phyloP scores from a whole-genome alignment of 2,888 invertebrate genomes.

The Psococerastis gibbosa region DNA sequence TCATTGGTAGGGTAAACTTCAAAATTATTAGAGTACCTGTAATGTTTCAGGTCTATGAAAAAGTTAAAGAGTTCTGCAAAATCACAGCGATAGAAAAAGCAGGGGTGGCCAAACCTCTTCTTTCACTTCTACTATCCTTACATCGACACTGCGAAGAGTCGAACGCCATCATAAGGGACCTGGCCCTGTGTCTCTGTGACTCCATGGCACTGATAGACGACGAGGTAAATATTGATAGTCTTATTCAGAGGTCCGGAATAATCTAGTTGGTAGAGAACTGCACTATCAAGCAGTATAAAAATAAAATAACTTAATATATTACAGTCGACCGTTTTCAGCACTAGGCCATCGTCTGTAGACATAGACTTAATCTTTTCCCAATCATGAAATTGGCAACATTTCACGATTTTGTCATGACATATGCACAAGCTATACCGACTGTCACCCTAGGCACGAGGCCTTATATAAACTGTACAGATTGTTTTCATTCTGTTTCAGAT shows the following conservation, averaged over 20 bases:
- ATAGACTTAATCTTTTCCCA: too few species aligned
- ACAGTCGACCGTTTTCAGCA: too few species aligned
- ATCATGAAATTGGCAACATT: too few species aligned
- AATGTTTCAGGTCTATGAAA: constrained; percentile 9
- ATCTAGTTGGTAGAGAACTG: too few species aligned
- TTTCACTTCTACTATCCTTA: constrained; percentile 24
- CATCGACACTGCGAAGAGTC: constrained; percentile 21
- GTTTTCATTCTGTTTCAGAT: constrained; percentile 18
- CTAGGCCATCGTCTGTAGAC: too few species aligned
- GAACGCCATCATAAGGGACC: constrained; percentile 24
- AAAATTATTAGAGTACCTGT: neutral
- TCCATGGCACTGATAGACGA: constrained; percentile 11
- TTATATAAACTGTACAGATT: too few species aligned
- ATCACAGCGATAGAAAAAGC: neutral
- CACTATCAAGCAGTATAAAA: too few species aligned
- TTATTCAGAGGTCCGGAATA: too few species aligned
- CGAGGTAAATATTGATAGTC: constrained; percentile 7
- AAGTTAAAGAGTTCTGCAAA: neutral
- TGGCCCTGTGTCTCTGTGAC: constrained; percentile 27
- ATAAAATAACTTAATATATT: neutral
- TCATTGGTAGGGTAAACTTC: too few species aligned
- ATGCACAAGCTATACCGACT: too few species aligned
- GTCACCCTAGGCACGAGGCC: too few species aligned
- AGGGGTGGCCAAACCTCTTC: constrained; percentile 21
- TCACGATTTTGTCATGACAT: too few species aligned